Base-by-base conservation (phyloP, 2,888 invertebrate genomes). In the Lasioglossum oenotherae region DNA sequence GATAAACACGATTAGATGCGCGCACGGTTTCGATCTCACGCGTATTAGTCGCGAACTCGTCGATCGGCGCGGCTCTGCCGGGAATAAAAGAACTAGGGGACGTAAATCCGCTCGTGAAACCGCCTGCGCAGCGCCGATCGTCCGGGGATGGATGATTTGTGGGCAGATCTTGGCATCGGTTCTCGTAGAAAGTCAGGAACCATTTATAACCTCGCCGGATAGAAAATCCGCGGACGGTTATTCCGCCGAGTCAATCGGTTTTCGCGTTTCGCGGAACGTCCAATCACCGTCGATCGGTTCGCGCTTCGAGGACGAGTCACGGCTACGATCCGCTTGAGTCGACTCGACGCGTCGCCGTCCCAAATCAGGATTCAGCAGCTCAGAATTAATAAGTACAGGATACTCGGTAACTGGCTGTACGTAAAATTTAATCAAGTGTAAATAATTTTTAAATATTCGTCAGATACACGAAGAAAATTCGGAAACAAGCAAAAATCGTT, bases 51-150 rank as follows among this genome's bases (percentile, higher is more conserved):
- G 74, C 31, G 23, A 4, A 44, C 27, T n/a, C 44, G 75, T 10
- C 75, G 49, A 19, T 14, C 12, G 31, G 6, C 16, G 44, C 12
- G 67, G 46, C 23, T 77, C 31, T 69, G 27, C 19, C 4, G 12
- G 16, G 38, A 74, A 80, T 60, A 38, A 83, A 64, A 74, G 81
- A 46, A 80, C 16, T 38, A n/a, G 75, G 27, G 53, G 80, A 71
- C 89, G 86, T 87, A 84, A 88, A 88, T 89, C 87, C 71, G n/a
- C 41, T 86, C 74, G 73, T 12, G 82, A 77, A 77, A 77, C 41
- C 76, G 82, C n/a, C 75, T 77, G 82, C 75, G 78, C 79, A 72
- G 74, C 79, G 76, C 41, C 81, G 35, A 78, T 76, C 38, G 78
- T 67, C 69, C 46, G 71, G 53, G 80, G 60, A 64, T 76, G 73